Evolutionary conservation across 1,140 invertebrate species (phyloP).

Genomic region (Aphis gossypii): DNA sequence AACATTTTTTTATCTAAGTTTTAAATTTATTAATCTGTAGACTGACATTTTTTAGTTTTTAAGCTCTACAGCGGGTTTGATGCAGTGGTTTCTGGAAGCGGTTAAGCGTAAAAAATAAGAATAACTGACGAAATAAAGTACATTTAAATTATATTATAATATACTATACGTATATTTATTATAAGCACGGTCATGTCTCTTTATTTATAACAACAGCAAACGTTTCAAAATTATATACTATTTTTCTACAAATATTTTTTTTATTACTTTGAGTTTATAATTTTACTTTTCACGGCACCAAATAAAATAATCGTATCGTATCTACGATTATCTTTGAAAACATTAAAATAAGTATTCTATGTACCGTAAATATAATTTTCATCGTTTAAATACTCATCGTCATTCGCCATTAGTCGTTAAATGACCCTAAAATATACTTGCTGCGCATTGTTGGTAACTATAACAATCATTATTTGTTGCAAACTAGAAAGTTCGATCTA

Average conservation of each 20-base stretch:
- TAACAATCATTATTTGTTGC: background rate
- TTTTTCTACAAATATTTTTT: background rate
- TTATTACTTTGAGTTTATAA: background rate
- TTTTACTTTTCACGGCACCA: background rate
- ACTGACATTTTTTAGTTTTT: background rate
- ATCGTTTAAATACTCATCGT: background rate
- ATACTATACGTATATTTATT: background rate
- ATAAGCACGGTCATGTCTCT: too few relatives aligned
- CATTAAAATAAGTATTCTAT: background rate
- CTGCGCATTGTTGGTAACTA: too few relatives aligned
- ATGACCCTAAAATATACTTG: background rate
- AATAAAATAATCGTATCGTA: background rate
- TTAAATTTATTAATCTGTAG: background rate
- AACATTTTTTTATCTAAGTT: background rate
- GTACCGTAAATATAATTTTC: background rate
- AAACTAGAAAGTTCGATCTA: background rate
- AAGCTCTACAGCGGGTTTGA: background rate
- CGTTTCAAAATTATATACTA: too few relatives aligned
- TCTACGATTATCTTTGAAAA: background rate
- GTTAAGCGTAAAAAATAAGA: background rate
- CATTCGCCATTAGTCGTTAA: background rate
- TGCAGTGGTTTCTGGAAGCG: background rate
- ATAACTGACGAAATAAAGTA: background rate
- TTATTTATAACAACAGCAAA: background rate
- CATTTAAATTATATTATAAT: background rate